Percentiles rank a stretch among this genome's conserved stretches.
These are phyloP conservation scores for Agapornis canus DNA, from an alignment of 2,797 vertebrate genomes.

Conservation along the genomic window DNA sequence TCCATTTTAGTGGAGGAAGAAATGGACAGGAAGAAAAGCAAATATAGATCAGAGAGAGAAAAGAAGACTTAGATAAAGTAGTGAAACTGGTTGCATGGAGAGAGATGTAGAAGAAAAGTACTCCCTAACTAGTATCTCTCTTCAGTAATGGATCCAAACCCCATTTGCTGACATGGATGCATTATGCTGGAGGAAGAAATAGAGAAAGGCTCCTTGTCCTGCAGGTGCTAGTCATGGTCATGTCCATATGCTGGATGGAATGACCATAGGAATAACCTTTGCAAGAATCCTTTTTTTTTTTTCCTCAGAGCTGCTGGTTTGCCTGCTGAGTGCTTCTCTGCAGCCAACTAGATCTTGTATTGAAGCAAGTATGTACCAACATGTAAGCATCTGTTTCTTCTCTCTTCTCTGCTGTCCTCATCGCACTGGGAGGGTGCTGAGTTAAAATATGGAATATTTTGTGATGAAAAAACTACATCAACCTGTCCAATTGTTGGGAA, in stretches of 20 bases:
- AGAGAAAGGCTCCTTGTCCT: neutral
- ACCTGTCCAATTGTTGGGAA: rapidly evolving
- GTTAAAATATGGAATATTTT: neutral
- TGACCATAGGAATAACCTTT: neutral
- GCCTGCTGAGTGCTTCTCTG: neutral
- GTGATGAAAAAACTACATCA: rapidly evolving
- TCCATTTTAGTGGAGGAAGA: neutral
- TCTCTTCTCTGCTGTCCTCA: neutral
- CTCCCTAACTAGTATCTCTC: neutral
- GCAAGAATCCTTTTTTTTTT: neutral
- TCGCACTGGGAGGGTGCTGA: neutral
- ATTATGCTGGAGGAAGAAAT: neutral
- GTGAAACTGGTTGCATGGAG: neutral
- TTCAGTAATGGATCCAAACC: neutral
- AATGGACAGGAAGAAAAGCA: neutral
- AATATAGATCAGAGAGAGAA: neutral
- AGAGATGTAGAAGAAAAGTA: neutral
- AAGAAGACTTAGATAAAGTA: neutral
- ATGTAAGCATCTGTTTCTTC: neutral
- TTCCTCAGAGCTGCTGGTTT: neutral
- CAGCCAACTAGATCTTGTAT: neutral
- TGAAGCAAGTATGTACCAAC: neutral
- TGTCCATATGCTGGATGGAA: neutral
- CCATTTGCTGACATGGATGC: neutral
- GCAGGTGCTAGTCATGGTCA: neutral